Evolutionary conservation across 1,140 invertebrate species (phyloP).

Genomic region (Calycopis cecrops): DNA sequence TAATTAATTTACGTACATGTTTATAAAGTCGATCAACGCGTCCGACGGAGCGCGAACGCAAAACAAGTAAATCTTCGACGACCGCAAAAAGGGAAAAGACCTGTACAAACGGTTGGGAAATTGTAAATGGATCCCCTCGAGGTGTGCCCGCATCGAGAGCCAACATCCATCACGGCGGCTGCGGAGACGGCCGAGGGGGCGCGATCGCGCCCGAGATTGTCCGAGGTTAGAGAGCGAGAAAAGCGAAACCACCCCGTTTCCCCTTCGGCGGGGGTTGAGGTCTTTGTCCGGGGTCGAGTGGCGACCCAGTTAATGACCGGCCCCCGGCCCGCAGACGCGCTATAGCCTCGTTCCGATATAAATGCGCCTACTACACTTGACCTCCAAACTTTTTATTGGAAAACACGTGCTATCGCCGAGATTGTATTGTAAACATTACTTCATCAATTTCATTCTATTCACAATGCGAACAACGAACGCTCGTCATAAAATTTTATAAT

Average conservation of each 20-base stretch:
- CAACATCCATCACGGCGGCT: slow-evolving; percentile 47
- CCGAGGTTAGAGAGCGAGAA: slow-evolving; percentile 29
- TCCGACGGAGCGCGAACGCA: not conserved
- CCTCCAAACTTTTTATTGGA: slow-evolving; percentile 74
- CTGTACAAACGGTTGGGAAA: slow-evolving; percentile 55
- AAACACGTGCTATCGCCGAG: slow-evolving; percentile 63
- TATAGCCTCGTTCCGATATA: slow-evolving; percentile 69
- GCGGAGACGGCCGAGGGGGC: not conserved
- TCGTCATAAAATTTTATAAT: not conserved
- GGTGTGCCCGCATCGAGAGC: slow-evolving; percentile 51
- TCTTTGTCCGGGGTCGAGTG: slow-evolving; percentile 52
- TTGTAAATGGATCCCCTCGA: slow-evolving; percentile 68
- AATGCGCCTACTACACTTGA: slow-evolving; percentile 74
- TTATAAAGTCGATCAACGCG: slow-evolving; percentile 11
- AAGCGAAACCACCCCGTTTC: slow-evolving; percentile 55
- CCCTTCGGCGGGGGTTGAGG: slow-evolving; percentile 48
- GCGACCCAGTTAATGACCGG: slow-evolving; percentile 73
- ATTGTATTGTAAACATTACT: slow-evolving; percentile 59
- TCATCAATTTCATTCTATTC: slow-evolving; percentile 8
- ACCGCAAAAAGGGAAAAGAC: slow-evolving; percentile 60
- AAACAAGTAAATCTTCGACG: not conserved
- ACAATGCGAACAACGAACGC: not conserved
- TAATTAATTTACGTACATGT: slow-evolving; percentile 59
- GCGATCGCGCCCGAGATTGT: slow-evolving; percentile 13
- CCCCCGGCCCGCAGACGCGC: slow-evolving; percentile 67